Evolutionary conservation across 1,140 invertebrate species (phyloP), one percentile per base, ranked within the genome.

Genomic region (Melanaphis sacchari): DNA sequence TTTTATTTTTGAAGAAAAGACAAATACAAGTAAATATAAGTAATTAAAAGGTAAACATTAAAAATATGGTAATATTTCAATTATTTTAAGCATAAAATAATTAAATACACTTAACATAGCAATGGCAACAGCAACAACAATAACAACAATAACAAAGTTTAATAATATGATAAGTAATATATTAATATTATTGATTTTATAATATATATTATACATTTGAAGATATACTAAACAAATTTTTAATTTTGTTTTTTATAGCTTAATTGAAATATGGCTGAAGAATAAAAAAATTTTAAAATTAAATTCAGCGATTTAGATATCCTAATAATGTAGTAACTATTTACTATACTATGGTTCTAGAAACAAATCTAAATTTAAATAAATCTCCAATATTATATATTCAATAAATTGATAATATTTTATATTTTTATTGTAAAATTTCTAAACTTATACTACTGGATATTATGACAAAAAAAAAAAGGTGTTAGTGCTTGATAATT

Each of bases 131-230:
- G 22, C 87, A 54, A 54, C 36, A 89, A 54, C 36, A 54, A 52
- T 22, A 52, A 89, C 88, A 54, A 49, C 31, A 88, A 88, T 24
- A 54, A 89, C 24, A 89, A 54, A 89, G 88, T 49, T 54, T 89
- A 89, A n/a, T 76, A 76, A n/a, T 76, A 18, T 76, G 6, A 76
- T 76, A 76, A 15, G n/a, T n/a, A n/a, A 76, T 76, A 76, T 76
- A 76, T 4, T 76, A 31, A 66, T 66, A 9, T 59, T 26, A n/a
- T 66, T 66, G 59, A 66, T 66, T 66, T 66, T n/a, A 66, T 66
- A 31, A 15, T 66, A 31, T 66, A 66, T 9, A 24, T n/a, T 0
- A 9, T 43, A 43, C 11, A 43, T 43, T 15, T n/a, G 31, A 66
- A 66, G 2, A 11, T 31, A n/a, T 66, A 66, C 26, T 66, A 76